Percentiles rank a stretch among this genome's conserved stretches.
Conservation (phyloP, 2,888 invertebrate species). For the Lasioglossum zephyrum region DNA sequence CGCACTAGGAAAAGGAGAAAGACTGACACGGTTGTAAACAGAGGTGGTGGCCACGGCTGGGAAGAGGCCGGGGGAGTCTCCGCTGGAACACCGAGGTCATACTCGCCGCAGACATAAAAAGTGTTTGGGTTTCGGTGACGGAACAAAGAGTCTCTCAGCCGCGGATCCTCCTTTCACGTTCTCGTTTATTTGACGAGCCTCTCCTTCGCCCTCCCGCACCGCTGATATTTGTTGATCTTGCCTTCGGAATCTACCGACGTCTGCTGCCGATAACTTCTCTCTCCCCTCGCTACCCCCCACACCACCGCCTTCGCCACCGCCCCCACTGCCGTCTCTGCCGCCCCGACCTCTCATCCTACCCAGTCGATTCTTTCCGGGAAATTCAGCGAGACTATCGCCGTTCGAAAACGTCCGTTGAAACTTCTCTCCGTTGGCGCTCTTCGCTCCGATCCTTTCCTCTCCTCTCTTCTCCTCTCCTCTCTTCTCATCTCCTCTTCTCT, state of each 20-base stretch:
- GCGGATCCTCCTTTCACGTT: conserved; percentile 54
- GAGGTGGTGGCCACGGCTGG: conserved; percentile 38
- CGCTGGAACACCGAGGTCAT: conserved; percentile 55
- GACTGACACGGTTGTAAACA: conserved; percentile 40
- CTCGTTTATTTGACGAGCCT: conserved; percentile 58
- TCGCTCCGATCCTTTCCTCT: not conserved
- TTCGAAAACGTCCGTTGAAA: conserved; percentile 11
- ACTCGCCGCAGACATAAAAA: conserved; percentile 65
- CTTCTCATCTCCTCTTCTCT: not conserved
- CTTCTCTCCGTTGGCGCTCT: conserved; percentile 1
- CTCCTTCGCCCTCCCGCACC: not conserved
- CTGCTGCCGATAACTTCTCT: conserved; percentile 26
- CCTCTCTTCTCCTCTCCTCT: not conserved
- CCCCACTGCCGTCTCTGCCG: not conserved
- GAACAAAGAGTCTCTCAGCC: conserved; percentile 73
- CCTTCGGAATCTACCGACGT: conserved; percentile 38
- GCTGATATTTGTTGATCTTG: conserved; percentile 62
- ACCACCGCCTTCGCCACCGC: not conserved
- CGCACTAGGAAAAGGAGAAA: conserved; percentile 30
- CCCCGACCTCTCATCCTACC: not conserved
- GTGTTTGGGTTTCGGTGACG: conserved; percentile 74
- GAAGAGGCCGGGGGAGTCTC: conserved; percentile 38
- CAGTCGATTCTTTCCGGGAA: conserved; percentile 25
- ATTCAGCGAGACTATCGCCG: conserved; percentile 13
- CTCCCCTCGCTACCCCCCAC: not conserved